These are phyloP conservation scores for Mallotus villosus DNA, from an alignment of 2,797 vertebrate genomes.

Conservation along the genomic window DNA sequence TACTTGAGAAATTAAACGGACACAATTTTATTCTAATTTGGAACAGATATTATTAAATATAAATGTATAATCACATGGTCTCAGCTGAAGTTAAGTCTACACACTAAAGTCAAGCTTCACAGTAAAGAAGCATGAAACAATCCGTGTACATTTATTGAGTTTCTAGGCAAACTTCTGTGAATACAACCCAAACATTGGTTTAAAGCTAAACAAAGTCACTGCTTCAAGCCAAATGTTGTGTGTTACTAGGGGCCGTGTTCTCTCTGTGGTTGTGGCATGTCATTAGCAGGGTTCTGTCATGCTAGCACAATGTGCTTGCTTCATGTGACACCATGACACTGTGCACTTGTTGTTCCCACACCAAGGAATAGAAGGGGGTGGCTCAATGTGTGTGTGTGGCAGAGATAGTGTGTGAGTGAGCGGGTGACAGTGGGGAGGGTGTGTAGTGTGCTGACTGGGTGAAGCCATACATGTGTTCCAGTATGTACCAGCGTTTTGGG, in stretches of 20 bases:
- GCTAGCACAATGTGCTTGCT: conserved; percentile 57
- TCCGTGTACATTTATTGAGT: neutral
- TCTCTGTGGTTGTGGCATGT: neutral
- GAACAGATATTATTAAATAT: neutral
- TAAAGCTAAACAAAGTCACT: neutral
- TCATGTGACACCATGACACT: conserved; percentile 59
- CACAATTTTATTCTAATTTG: neutral
- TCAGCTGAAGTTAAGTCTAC: neutral
- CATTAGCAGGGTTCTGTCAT: conserved; percentile 23
- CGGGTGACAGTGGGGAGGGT: conserved; percentile 28
- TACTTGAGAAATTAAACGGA: neutral
- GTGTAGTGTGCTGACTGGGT: conserved; percentile 41
- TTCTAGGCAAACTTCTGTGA: neutral
- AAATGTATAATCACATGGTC: neutral
- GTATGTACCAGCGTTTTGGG: conserved; percentile 44
- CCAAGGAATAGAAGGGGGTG: conserved; percentile 24
- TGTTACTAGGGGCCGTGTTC: neutral
- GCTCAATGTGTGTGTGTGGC: conserved; percentile 4
- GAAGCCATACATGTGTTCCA: conserved; percentile 56
- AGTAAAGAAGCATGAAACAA: neutral
- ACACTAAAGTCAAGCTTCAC: neutral
- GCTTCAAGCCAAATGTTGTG: neutral
- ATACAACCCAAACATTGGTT: neutral
- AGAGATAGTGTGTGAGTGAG: conserved; percentile 10
- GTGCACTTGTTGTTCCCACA: conserved; percentile 70